These are phyloP conservation scores for Notiomystis cincta DNA, from an alignment of 2,113 vertebrate species.

Conservation along the genomic window DNA sequence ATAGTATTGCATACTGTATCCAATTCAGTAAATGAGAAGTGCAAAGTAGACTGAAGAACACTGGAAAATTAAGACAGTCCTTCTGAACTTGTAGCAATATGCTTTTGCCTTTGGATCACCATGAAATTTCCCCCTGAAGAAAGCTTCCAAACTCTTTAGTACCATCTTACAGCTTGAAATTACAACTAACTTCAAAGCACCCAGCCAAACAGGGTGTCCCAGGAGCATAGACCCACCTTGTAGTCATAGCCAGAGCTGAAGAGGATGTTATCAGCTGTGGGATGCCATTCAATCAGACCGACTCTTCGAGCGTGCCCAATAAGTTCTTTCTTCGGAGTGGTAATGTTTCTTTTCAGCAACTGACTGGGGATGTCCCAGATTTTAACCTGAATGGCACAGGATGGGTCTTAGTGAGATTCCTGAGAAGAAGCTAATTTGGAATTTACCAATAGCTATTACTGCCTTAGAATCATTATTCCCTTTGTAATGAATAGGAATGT, in stretches of 20 bases:
- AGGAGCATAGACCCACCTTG: constrained; percentile 73
- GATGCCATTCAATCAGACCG: constrained; percentile 92
- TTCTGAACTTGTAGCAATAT: not conserved
- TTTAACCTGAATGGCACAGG: constrained; percentile 79
- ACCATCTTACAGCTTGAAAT: not conserved
- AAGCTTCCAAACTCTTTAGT: not conserved
- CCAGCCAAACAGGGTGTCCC: not conserved
- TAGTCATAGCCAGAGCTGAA: constrained; percentile 91
- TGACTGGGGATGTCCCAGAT: constrained; percentile 89
- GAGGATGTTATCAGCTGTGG: constrained; percentile 85
- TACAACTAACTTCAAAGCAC: not conserved
- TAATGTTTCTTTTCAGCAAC: constrained; percentile 79
- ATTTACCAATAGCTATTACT: not conserved
- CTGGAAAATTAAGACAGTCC: not conserved
- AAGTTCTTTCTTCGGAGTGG: constrained; percentile 80
- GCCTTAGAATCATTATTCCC: not conserved
- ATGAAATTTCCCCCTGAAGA: not conserved
- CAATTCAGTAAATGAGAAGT: not conserved
- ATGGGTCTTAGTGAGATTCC: not conserved
- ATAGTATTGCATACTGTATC: not conserved
- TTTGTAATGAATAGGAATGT: not conserved
- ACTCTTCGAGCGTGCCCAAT: constrained; percentile 84
- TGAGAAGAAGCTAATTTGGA: not conserved
- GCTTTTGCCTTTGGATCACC: not conserved
- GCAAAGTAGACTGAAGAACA: not conserved